Percentiles rank a stretch among this genome's conserved stretches.
These are phyloP conservation scores for Holothuria scabra DNA, from an alignment of 53 echinoderm and acorn worm species.

Conservation along the genomic window DNA sequence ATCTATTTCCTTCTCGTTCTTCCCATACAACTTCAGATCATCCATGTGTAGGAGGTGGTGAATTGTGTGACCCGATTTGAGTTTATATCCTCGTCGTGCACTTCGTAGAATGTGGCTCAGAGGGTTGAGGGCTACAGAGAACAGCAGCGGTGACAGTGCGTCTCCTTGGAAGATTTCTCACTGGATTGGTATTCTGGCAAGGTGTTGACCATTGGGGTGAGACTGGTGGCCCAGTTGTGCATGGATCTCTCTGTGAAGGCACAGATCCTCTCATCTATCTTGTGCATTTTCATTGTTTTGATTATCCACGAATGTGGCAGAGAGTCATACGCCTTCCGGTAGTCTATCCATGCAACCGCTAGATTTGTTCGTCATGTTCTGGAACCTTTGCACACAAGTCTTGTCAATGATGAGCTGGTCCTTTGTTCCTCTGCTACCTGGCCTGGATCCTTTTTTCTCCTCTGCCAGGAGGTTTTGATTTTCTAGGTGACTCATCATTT, in stretches of 20 bases:
- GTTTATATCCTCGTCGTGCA: too few species aligned
- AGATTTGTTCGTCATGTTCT: not conserved
- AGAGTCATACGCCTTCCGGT: not conserved
- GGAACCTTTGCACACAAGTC: not conserved
- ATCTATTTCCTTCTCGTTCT: not conserved
- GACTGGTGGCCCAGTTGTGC: constrained; percentile 1
- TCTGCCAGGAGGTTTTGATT: not conserved
- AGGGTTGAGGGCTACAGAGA: not conserved
- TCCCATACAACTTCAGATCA: too few species aligned
- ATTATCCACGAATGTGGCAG: not conserved
- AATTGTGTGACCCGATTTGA: too few species aligned
- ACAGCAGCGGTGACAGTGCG: too few species aligned
- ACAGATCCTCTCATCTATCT: too few species aligned
- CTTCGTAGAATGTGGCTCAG: too few species aligned
- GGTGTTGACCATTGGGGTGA: not conserved
- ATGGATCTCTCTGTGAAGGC: not conserved
- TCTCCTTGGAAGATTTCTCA: not conserved
- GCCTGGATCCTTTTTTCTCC: not conserved
- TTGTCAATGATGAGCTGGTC: not conserved
- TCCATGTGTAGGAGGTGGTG: too few species aligned
- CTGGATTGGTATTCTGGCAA: constrained; percentile 4
- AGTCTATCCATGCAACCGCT: constrained; percentile 10
- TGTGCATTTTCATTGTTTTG: too few species aligned
- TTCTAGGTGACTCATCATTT: not conserved
- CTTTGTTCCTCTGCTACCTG: not conserved